These are phyloP conservation scores for Norana najaformis DNA, from an alignment of 2,888 invertebrate species.

Conservation along the genomic window DNA sequence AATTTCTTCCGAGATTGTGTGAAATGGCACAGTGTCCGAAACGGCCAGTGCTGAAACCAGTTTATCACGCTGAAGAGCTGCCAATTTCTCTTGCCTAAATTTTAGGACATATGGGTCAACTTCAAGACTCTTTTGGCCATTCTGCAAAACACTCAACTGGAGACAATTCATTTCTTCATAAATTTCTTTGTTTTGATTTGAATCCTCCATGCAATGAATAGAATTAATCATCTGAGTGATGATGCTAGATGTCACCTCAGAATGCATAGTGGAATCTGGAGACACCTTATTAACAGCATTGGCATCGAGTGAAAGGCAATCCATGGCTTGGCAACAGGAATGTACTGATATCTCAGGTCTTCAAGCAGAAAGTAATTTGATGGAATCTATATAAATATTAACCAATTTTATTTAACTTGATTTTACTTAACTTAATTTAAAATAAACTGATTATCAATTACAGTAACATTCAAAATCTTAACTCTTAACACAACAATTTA, in stretches of 20 bases:
- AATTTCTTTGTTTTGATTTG: not conserved
- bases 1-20: conserved; percentile 28
- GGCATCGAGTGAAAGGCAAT: conserved; percentile 13
- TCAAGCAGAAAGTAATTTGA: not conserved
- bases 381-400: conserved; percentile 13
- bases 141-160: not conserved
- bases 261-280: not conserved
- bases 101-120: not conserved
- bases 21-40: not conserved
- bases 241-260: not conserved
- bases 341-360: not conserved
- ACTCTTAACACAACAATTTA: too few species aligned
- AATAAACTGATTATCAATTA: too few species aligned
- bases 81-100: conserved; percentile 3
- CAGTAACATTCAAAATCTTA: too few species aligned
- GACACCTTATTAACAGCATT: not conserved
- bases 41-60: conserved; percentile 16
- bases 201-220: not conserved
- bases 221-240: conserved; percentile 6
- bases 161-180: not conserved
- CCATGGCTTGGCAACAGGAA: not conserved
- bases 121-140: not conserved
- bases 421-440: too few species aligned
- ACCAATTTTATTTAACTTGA: not conserved
- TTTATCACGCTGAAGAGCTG: not conserved